Evolutionary conservation across 2,113 vertebrate species (phyloP), one percentile per base, ranked within the genome.

Genomic region (Ia io): DNA sequence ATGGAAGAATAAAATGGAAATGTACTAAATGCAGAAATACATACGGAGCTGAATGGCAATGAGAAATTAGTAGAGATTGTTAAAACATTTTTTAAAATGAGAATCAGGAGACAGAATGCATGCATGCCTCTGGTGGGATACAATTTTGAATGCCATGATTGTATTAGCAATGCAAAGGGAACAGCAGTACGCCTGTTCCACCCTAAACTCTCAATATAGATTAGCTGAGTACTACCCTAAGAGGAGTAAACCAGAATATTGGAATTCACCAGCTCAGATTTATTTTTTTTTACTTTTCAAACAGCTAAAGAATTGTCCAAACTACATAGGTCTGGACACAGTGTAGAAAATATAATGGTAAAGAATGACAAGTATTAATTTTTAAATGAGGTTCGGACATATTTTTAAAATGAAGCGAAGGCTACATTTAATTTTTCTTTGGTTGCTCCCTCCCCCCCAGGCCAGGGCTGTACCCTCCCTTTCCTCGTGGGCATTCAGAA

Each of bases 391-490:
- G 3, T 77, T 77, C 22, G 61, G 8, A 22, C 17, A 49, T 83
- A 91, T 65, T 87, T 87, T 42, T 23, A 84, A 92, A 84, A 40
- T 42, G 22, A 82, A 56, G 23, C 35, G 25, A 82, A 78, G n/a
- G 20, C 32, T 96, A n/a, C 80, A 56, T 49, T 96, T 88, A 37
- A 69, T 51, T 95, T 92, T 90, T 23, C 23, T 95, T 88, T 78
- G 59, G 40, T 56, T 88, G 11, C 2, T 11, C 22, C 11, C 3
- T 49, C 0, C 6, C 28, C 8, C 37, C 13, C 56, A 77, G n/a
- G 11, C 6, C 9, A 32, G 12, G 23, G 35, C 8, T 49, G 40
- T 69, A 35, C 28, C 28, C 51, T 91, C 3, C 12, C 10, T 91
- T 91, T 47, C 17, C 53, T 40, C 12, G 8, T 12, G 28, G 20